Base-by-base conservation (phyloP, 2,797 vertebrate species). In the Hipposideros larvatus region DNA sequence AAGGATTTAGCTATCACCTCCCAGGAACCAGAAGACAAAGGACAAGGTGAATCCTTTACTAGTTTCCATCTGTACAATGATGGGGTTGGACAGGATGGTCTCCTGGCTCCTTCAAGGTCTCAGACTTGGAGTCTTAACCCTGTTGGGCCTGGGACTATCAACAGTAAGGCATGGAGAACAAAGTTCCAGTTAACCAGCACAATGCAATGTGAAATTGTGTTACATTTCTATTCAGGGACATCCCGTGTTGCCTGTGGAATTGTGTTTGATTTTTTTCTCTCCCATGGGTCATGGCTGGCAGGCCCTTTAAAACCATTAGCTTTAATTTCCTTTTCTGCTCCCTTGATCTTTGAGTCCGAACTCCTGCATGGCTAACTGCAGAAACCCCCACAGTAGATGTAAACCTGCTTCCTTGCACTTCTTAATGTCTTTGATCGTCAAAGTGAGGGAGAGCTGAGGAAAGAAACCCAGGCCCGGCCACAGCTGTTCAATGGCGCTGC, bases 241-340 rank as follows among this genome's bases (percentile, higher is more conserved):
- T 41, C n/a, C 59, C 4, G 0, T 21, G 71, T 73, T 75, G 87
- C 73, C 71, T 63, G 70, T 79, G 66, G 79, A 79, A 89, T 26
- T 75, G 80, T 3, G 4, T 86, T 73, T 82, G 74, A 48, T 94
- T 86, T 61, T 43, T 48, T 88, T 88, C 75, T 63, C 28, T 83
- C 78, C 28, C 85, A 37, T 53, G 26, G 63, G 91, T 92, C 95
- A 61, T 7, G 80, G 95, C 94, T 46, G 61, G 28, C 41, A 46
- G 87, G 55, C 43, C 90, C 70, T 91, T 95, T 93, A 89, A 95
- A 96, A 74, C 87, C 66, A 55, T 87, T 70, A 53, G 59, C 88
- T 87, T 94, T 87, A 14, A 31, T 84, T 79, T 94, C 65, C 90
- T 91, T 91, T 73, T 80, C 92, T 61, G 7, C 48, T 65, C 28